Evolutionary conservation across 2,888 invertebrate species (phyloP), one percentile per base, ranked within the genome.

Genomic region (Melitaea athalia): DNA sequence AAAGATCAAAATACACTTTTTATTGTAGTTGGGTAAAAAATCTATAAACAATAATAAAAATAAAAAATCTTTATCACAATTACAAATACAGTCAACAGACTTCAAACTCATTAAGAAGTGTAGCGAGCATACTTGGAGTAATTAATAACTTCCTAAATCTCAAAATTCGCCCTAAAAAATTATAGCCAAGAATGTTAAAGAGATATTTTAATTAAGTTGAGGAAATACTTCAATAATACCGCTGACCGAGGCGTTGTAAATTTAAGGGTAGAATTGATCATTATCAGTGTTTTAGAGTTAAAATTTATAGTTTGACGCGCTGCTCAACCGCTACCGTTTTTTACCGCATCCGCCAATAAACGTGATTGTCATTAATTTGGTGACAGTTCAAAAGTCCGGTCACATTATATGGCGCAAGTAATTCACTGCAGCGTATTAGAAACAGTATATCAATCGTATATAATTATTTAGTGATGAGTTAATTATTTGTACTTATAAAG

Each of bases 321-420:
- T 77, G 75, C 75, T 76, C 77, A 79, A 87, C 88, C 86, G 88
- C 70, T 70, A 68, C 89, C 81, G 88, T 87, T 89, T 88, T 87
- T 89, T 33, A 33, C 86, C 88, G 87, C 84, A 84, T 86, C 86
- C 84, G 80, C 82, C 83, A 84, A 86, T 90, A 89, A 90, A 91
- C 85, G 78, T 88, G 87, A 90, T 86, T 89, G 88, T 88, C 89
- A 85, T 86, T 87, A 82, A 87, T 86, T 85, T 81, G 74, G 82
- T 75, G 76, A 70, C 67, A 63, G 43, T n/a, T 14, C 5, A 45
- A 64, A 43, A 55, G 33, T 43, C 45, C 43, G 33, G 45, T 45
- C 31, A 47, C 24, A 14, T 59, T 24, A 2, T 55, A 55, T 55
- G 55, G 55, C 8, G 33, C 55, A 55, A 55, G 33, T 33, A 15